phyloP scores from a whole-genome alignment of 2,888 invertebrate genomes.

The Smittia sp. region DNA sequence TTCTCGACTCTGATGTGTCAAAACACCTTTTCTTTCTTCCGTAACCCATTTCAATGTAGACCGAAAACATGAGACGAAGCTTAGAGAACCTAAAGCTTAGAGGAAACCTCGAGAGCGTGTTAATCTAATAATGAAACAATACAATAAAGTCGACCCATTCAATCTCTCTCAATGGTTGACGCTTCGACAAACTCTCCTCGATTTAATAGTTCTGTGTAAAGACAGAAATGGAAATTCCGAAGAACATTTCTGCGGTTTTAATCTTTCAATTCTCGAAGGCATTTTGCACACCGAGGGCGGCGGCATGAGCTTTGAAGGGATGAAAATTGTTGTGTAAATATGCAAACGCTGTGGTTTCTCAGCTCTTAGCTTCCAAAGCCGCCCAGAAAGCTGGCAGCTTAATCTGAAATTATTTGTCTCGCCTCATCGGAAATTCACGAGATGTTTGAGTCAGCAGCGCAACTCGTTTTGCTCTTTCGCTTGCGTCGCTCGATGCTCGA shows the following conservation, averaged over 20 bases:
- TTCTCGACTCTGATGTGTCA: not conserved
- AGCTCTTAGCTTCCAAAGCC: not conserved
- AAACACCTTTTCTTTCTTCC: not conserved
- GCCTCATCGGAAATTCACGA: not conserved
- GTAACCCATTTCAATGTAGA: not conserved
- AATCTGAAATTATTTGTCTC: constrained; percentile 14
- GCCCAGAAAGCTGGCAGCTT: not conserved
- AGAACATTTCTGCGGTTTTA: constrained; percentile 17
- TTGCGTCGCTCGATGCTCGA: not conserved
- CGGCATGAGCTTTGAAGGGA: not conserved
- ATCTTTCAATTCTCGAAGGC: constrained; percentile 26
- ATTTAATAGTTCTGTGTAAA: not conserved
- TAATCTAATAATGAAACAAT: constrained; percentile 1
- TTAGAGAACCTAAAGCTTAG: too few species aligned
- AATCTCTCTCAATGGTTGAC: too few species aligned
- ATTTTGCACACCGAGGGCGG: not conserved
- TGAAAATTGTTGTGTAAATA: constrained; percentile 32
- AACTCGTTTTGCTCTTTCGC: not conserved
- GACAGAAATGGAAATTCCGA: constrained; percentile 18
- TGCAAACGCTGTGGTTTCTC: constrained; percentile 22
- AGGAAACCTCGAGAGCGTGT: not conserved
- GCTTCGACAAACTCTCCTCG: not conserved
- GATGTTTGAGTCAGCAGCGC: not conserved
- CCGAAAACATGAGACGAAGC: too few species aligned
- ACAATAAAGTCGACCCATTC: not conserved